Conservation (phyloP, 1,140 invertebrate species). For the Zaprionus taronus region DNA sequence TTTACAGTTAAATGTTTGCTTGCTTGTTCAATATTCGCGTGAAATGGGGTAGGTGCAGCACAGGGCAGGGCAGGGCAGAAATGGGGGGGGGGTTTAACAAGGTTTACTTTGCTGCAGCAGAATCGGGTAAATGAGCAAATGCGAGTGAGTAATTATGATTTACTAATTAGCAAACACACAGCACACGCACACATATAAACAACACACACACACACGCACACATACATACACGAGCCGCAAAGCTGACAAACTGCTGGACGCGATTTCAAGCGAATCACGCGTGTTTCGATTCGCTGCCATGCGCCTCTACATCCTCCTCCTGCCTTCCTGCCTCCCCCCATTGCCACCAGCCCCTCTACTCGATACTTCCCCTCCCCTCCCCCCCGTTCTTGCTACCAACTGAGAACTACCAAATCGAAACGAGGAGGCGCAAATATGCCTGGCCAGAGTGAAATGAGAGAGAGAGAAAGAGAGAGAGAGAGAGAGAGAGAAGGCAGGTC, state of each 20-base stretch:
- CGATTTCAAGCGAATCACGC: neutral
- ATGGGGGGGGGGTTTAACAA: neutral
- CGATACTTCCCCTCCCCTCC: too few relatives aligned
- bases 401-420: too few relatives aligned
- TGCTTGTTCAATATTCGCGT: slow-evolving; percentile 1
- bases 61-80: neutral
- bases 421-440: neutral
- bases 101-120: neutral
- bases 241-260: slow-evolving; percentile 29
- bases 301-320: too few relatives aligned
- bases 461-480: neutral
- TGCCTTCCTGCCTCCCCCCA: too few relatives aligned
- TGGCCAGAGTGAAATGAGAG: neutral
- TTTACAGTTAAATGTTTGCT: neutral
- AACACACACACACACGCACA: neutral
- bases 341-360: too few relatives aligned
- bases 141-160: slow-evolving; percentile 80
- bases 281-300: neutral
- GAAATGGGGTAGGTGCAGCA: neutral
- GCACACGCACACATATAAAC: slow-evolving; percentile 1
- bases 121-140: slow-evolving; percentile 73
- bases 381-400: too few relatives aligned
- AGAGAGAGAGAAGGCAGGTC: neutral
- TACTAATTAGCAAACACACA: slow-evolving; percentile 80
- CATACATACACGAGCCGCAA: slow-evolving; percentile 6